These are phyloP conservation scores for Vanessa tameamea DNA, from an alignment of 1,140 invertebrate species.

Conservation along the genomic window DNA sequence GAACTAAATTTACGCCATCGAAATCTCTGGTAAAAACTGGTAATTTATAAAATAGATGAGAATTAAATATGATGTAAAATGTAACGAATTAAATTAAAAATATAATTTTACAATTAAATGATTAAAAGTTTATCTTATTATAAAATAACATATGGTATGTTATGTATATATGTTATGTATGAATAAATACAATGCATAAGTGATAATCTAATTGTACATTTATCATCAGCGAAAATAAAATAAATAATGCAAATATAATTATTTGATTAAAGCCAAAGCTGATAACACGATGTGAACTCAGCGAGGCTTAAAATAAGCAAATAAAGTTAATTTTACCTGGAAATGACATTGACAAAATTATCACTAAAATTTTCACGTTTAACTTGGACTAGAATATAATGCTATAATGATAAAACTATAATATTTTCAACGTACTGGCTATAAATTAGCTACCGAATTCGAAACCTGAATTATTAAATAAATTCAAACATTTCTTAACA, in stretches of 20 bases:
- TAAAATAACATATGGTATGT: neutral
- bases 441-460: too few species aligned
- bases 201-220: constrained; percentile 20
- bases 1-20: too few species aligned
- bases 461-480: too few species aligned
- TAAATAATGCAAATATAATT: constrained; percentile 29
- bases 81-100: too few species aligned
- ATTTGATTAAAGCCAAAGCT: constrained; percentile 20
- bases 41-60: too few species aligned
- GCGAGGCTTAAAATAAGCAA: constrained; percentile 17
- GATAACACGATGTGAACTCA: constrained; percentile 14
- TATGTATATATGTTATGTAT: too few species aligned
- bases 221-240: constrained; percentile 15
- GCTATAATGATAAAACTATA: neutral
- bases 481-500: too few species aligned
- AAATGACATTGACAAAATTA: neutral
- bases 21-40: too few species aligned
- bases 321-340: constrained; percentile 23
- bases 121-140: neutral
- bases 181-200: constrained; percentile 16
- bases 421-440: too few species aligned
- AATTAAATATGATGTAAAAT: too few species aligned
- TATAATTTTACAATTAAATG: neutral
- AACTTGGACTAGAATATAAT: neutral
- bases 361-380: neutral